Conservation (phyloP, 2,797 vertebrate species). For the Kryptolebias ocellatus region DNA sequence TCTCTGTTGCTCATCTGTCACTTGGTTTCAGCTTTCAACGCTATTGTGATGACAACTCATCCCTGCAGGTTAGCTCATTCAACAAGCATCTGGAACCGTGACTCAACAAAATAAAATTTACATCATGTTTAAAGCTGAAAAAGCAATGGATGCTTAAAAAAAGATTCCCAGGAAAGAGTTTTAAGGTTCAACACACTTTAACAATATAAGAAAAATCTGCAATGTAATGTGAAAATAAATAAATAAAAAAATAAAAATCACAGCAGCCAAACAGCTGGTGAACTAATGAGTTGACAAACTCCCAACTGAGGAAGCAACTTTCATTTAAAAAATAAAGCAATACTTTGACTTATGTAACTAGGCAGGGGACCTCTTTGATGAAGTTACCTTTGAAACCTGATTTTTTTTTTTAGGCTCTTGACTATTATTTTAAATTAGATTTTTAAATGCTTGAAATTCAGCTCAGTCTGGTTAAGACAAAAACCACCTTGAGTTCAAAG, state of each 20-base stretch:
- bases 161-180: not conserved
- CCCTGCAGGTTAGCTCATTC: conserved; percentile 38
- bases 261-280: not conserved
- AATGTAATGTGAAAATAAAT: not conserved
- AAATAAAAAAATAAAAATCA: not conserved
- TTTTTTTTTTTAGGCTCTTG: not conserved
- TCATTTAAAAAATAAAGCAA: not conserved
- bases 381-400: not conserved
- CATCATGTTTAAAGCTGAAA: not conserved
- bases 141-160: not conserved
- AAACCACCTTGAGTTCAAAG: not conserved
- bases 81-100: conserved; percentile 28
- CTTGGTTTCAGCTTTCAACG: conserved; percentile 43
- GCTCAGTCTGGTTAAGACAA: not conserved
- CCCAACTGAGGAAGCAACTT: conserved; percentile 6
- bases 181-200: too few relatives aligned
- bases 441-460: not conserved
- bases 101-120: conserved; percentile 7
- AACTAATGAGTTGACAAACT: conserved; percentile 5
- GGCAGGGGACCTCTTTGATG: conserved; percentile 1
- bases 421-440: not conserved
- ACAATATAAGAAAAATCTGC: not conserved
- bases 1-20: conserved; percentile 55
- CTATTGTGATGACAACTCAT: conserved; percentile 27
- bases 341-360: not conserved